A percentile compares a stretch with the other conserved stretches of the same genome.
These are phyloP conservation scores for Altica lythri DNA, from an alignment of 2,888 invertebrate genomes.

Conservation along the genomic window DNA sequence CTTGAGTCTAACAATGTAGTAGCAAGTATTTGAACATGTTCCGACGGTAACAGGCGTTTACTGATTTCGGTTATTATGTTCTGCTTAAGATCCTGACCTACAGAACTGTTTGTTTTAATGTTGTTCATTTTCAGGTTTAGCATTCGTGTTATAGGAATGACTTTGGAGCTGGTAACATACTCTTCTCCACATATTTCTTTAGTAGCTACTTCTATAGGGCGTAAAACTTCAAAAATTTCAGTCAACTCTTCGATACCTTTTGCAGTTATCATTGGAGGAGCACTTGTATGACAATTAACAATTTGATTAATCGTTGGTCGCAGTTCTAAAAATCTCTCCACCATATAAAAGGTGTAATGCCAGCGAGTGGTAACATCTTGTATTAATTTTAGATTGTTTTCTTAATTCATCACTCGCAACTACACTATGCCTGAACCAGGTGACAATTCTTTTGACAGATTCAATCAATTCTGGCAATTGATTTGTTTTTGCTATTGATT, in stretches of 20 bases:
- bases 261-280: conserved; percentile 4
- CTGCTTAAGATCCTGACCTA: too few relatives aligned
- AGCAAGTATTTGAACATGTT: not conserved
- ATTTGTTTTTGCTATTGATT: too few relatives aligned
- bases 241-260: not conserved
- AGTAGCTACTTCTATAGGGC: conserved; percentile 2
- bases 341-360: conserved; percentile 2
- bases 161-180: conserved; percentile 1
- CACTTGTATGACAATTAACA: not conserved
- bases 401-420: conserved; percentile 13
- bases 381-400: not conserved
- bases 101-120: too few relatives aligned
- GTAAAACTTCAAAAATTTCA: not conserved
- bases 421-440: conserved; percentile 26
- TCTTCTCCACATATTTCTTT: conserved; percentile 4
- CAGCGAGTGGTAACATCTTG: conserved; percentile 8
- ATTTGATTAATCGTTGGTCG: not conserved
- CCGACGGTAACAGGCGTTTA: not conserved
- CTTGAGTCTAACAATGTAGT: conserved; percentile 7
- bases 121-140: not conserved
- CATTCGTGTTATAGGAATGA: conserved; percentile 1
- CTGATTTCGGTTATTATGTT: too few relatives aligned
- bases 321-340: conserved; percentile 2
- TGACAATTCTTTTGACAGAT: conserved; percentile 21
- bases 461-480: not conserved